phyloP scores from a whole-genome alignment of 2,888 invertebrate species.

The Blera fallax region DNA sequence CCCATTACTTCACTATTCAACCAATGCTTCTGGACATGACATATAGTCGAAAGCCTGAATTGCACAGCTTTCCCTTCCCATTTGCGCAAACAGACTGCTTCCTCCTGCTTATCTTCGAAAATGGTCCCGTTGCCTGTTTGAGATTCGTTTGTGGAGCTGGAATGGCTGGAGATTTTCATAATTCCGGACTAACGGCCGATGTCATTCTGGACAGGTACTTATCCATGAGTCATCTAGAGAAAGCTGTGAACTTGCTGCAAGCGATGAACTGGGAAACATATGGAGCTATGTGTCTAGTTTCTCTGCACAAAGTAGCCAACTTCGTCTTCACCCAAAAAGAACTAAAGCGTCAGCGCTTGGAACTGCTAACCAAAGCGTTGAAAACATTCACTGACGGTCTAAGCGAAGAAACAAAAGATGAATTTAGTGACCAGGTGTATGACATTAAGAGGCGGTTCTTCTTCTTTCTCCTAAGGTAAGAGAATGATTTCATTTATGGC shows the following conservation, averaged over 20 bases:
- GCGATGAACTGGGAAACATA: constrained; percentile 91
- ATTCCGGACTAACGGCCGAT: constrained; percentile 84
- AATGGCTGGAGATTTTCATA: constrained; percentile 81
- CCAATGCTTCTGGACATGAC: constrained; percentile 83
- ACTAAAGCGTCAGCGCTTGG: constrained; percentile 78
- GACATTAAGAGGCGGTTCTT: constrained; percentile 94
- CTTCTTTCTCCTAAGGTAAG: constrained; percentile 90
- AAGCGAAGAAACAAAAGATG: constrained; percentile 86
- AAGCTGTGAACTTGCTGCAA: constrained; percentile 86
- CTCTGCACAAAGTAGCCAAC: constrained; percentile 88
- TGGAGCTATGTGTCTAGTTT: constrained; percentile 88
- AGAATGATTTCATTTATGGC: not conserved
- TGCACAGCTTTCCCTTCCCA: constrained; percentile 77
- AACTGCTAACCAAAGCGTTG: constrained; percentile 88
- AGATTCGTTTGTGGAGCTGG: constrained; percentile 83
- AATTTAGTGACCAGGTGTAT: constrained; percentile 90
- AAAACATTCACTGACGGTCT: constrained; percentile 89
- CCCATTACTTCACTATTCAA: constrained; percentile 82
- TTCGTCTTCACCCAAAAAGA: constrained; percentile 82
- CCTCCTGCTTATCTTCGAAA: constrained; percentile 84
- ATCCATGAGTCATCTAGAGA: constrained; percentile 85
- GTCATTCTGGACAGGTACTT: constrained; percentile 86
- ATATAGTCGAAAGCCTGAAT: constrained; percentile 84
- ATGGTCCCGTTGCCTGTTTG: constrained; percentile 85
- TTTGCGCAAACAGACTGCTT: constrained; percentile 83